These are phyloP conservation scores for Erebia epiphron DNA, from an alignment of 2,888 invertebrate genomes.

Conservation along the genomic window DNA sequence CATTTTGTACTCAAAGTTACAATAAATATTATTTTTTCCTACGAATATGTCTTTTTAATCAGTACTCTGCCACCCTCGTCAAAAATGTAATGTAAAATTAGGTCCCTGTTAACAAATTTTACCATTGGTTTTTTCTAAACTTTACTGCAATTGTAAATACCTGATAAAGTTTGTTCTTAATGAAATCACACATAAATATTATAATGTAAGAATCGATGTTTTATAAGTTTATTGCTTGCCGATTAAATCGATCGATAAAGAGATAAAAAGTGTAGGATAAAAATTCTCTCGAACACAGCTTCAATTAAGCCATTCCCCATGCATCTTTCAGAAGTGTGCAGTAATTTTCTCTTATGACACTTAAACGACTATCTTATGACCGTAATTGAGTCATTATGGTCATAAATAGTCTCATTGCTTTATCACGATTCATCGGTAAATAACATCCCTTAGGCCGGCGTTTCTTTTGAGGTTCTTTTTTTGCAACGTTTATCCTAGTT, in stretches of 20 bases:
- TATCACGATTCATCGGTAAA: slow-evolving; percentile 6
- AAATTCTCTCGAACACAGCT: not conserved
- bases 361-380: not conserved
- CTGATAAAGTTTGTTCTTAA: too few relatives aligned
- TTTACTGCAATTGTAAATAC: too few relatives aligned
- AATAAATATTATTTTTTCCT: too few relatives aligned
- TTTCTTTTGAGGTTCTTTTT: not conserved
- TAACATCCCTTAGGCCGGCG: slow-evolving; percentile 1
- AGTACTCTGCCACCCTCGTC: too few relatives aligned
- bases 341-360: slow-evolving; percentile 6
- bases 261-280: not conserved
- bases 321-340: slow-evolving; percentile 2
- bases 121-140: too few relatives aligned
- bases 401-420: slow-evolving; percentile 3
- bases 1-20: too few relatives aligned
- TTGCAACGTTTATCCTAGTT: slow-evolving; percentile 20
- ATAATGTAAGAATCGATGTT: too few relatives aligned
- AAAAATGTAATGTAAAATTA: too few relatives aligned
- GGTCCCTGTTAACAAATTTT: too few relatives aligned
- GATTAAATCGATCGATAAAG: not conserved
- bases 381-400: slow-evolving; percentile 22
- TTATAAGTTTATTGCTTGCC: not conserved
- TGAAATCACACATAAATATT: too few relatives aligned
- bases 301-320: slow-evolving; percentile 13
- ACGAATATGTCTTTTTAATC: too few relatives aligned